These are phyloP conservation scores for Galbula dea DNA, from an alignment of 2,113 vertebrate species.

Conservation along the genomic window DNA sequence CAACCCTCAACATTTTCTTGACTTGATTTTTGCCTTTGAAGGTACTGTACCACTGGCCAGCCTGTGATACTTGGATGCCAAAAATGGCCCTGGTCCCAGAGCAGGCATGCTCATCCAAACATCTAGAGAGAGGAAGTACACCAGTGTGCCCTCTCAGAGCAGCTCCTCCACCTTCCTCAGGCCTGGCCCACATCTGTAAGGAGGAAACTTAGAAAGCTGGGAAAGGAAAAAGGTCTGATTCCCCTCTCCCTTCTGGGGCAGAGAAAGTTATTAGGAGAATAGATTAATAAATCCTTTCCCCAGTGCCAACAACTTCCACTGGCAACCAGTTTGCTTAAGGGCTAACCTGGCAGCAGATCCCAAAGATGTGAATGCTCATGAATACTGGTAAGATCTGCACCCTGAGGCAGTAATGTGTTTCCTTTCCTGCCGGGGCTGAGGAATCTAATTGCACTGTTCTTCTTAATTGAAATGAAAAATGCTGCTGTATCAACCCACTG, in stretches of 20 bases:
- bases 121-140: background rate
- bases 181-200: background rate
- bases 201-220: background rate
- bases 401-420: background rate
- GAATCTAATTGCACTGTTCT: slow-evolving; percentile 19
- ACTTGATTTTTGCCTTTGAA: background rate
- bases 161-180: background rate
- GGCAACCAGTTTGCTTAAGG: background rate
- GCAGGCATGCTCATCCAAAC: background rate
- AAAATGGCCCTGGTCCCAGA: background rate
- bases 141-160: background rate
- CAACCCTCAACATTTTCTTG: accelerated
- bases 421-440: background rate
- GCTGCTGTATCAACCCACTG: background rate
- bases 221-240: background rate
- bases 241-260: background rate
- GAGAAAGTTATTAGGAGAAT: background rate
- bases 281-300: background rate
- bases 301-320: background rate
- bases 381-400: background rate
- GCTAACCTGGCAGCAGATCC: background rate
- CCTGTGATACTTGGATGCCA: background rate
- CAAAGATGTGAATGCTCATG: background rate
- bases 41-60: accelerated
- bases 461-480: slow-evolving; percentile 47